Percentiles rank a stretch among this genome's conserved stretches.
Conservation (phyloP, 92 coral and sea anemone genomes). For the Zoanthus solanderi region DNA sequence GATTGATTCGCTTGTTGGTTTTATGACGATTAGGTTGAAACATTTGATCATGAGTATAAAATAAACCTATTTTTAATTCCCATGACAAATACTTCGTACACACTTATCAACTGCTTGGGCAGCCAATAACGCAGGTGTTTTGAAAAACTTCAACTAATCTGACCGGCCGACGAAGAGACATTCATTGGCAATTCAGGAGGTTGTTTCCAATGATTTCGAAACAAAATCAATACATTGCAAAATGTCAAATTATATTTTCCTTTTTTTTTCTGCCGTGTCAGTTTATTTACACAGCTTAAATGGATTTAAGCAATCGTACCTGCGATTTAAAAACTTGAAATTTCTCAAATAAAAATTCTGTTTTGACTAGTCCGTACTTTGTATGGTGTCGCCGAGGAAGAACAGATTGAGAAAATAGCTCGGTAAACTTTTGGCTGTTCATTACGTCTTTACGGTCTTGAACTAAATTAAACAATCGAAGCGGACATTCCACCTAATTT, state of each 20-base stretch:
- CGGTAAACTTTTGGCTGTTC: too few relatives aligned
- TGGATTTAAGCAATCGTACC: too few relatives aligned
- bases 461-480: too few relatives aligned
- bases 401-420: too few relatives aligned
- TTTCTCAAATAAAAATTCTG: too few relatives aligned
- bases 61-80: background rate
- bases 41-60: background rate
- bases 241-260: background rate
- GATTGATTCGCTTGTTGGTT: too few relatives aligned
- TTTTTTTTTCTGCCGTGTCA: background rate
- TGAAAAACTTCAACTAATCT: background rate
- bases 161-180: background rate
- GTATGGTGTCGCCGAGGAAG: too few relatives aligned
- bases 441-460: too few relatives aligned
- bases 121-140: background rate
- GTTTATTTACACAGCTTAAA: background rate
- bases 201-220: background rate
- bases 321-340: too few relatives aligned
- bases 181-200: background rate
- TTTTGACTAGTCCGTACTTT: too few relatives aligned
- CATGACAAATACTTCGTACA: background rate
- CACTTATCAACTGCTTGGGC: background rate
- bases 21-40: background rate
- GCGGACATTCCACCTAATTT: too few relatives aligned
- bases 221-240: background rate